Evolutionary conservation across 2,888 invertebrate species (phyloP).

Genomic region (Ormyrus pomaceus): DNA sequence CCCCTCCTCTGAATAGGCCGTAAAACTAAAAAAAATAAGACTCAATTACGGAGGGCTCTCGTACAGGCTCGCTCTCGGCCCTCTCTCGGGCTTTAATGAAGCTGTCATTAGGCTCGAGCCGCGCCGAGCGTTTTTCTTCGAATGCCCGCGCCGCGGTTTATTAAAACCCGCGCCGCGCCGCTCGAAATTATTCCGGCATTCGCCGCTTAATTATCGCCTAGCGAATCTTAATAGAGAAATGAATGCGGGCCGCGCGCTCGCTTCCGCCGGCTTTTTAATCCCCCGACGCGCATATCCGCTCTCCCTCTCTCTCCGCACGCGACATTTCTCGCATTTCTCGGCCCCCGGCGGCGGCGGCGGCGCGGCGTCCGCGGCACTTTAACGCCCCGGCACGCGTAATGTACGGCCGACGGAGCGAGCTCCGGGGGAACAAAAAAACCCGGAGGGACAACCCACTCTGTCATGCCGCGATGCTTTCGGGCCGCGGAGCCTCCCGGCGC

Average conservation of each 20-base stretch:
- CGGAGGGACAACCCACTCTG: constrained; percentile 62
- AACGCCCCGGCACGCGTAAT: constrained; percentile 61
- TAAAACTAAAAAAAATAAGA: constrained; percentile 39
- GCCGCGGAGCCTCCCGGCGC: too few relatives aligned
- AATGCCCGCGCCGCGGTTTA: constrained; percentile 38
- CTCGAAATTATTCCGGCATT: constrained; percentile 54
- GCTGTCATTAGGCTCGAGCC: constrained; percentile 52
- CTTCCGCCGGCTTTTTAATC: constrained; percentile 28
- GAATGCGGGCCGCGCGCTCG: constrained; percentile 32
- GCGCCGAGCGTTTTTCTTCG: constrained; percentile 25
- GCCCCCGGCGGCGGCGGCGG: constrained; percentile 55
- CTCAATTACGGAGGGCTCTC: constrained; percentile 40
- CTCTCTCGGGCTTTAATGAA: constrained; percentile 47
- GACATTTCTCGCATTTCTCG: constrained; percentile 53
- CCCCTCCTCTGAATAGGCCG: neutral
- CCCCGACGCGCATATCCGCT: neutral
- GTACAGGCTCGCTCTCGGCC: neutral
- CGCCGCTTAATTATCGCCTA: constrained; percentile 61
- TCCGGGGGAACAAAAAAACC: constrained; percentile 24
- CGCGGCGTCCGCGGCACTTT: constrained; percentile 62
- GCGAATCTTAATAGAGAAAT: constrained; percentile 54
- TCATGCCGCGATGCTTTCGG: constrained; percentile 57
- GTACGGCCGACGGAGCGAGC: constrained; percentile 62
- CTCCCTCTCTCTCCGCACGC: constrained; percentile 27
- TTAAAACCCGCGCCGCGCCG: constrained; percentile 28